Evolutionary conservation across 2,888 invertebrate species (phyloP).

Genomic region (Cheiracanthium punctorium): DNA sequence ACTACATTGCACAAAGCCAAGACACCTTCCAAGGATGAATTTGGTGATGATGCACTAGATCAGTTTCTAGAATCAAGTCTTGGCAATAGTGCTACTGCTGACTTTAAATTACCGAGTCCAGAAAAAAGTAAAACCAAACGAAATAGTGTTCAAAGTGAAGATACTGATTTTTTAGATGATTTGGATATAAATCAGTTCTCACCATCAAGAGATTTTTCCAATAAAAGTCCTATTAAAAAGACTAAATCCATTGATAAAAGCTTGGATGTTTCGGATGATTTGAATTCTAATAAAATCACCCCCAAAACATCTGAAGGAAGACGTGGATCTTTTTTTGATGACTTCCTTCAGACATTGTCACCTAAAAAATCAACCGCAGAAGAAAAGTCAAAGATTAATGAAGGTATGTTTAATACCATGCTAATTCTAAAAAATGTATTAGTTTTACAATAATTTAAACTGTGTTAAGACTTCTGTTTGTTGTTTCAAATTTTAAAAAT

Average conservation of each 20-base stretch:
- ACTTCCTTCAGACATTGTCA: conserved; percentile 51
- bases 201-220: neutral
- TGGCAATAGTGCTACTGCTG: neutral
- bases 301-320: neutral
- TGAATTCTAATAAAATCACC: neutral
- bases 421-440: no score
- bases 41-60: conserved; percentile 33
- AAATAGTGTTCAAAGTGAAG: neutral
- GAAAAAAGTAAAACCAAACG: neutral
- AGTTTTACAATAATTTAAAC: no score
- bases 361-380: conserved; percentile 18
- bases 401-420: neutral
- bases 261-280: neutral
- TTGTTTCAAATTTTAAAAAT: no score
- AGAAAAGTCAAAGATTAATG: neutral
- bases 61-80: conserved; percentile 28
- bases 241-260: neutral
- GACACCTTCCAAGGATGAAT: neutral
- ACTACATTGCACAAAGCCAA: neutral
- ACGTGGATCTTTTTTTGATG: conserved; percentile 49
- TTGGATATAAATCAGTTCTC: conserved; percentile 4
- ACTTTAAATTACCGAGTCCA: neutral
- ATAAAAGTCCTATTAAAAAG: neutral
- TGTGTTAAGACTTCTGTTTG: no score
- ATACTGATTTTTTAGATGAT: conserved; percentile 1